Evolutionary conservation across 2,113 vertebrate species (phyloP).

Genomic region (Calidris pugnax): DNA sequence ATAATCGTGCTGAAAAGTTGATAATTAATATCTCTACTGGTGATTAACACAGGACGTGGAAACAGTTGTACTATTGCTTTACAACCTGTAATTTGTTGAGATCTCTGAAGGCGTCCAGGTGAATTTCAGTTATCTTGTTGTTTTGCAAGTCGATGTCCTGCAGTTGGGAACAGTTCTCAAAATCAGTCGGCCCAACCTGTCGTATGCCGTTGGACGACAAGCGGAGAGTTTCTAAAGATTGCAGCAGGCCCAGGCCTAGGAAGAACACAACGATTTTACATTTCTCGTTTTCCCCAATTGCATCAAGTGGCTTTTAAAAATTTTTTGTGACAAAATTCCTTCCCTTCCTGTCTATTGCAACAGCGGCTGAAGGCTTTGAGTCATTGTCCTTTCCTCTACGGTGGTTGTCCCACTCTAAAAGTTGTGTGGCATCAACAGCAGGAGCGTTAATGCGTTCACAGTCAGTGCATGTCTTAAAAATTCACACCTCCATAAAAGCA

Average conservation of each 20-base stretch:
- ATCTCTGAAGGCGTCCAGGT: conserved; percentile 78
- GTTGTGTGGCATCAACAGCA: neutral
- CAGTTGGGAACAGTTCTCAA: conserved; percentile 77
- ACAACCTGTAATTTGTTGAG: conserved; percentile 81
- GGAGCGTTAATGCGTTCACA: neutral
- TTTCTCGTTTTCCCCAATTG: neutral
- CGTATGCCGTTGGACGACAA: conserved; percentile 84
- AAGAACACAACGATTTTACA: neutral
- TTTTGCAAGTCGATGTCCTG: conserved; percentile 78
- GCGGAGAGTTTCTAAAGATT: conserved; percentile 75
- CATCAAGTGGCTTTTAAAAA: neutral
- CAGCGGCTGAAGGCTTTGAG: neutral
- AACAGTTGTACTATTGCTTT: neutral
- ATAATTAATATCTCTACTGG: neutral
- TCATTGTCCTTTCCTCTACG: neutral
- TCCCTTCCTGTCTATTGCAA: neutral
- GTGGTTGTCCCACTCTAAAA: neutral
- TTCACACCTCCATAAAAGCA: neutral
- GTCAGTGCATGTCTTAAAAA: neutral
- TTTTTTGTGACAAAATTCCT: neutral
- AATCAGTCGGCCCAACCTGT: conserved; percentile 65
- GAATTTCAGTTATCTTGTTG: conserved; percentile 81
- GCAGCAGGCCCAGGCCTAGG: conserved; percentile 69
- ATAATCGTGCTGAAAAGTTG: neutral
- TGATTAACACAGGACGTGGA: neutral